A percentile compares a stretch with the other conserved stretches of the same genome.
Evolutionary conservation across 1,140 invertebrate genomes (phyloP).

Genomic region (Apis laboriosa): DNA sequence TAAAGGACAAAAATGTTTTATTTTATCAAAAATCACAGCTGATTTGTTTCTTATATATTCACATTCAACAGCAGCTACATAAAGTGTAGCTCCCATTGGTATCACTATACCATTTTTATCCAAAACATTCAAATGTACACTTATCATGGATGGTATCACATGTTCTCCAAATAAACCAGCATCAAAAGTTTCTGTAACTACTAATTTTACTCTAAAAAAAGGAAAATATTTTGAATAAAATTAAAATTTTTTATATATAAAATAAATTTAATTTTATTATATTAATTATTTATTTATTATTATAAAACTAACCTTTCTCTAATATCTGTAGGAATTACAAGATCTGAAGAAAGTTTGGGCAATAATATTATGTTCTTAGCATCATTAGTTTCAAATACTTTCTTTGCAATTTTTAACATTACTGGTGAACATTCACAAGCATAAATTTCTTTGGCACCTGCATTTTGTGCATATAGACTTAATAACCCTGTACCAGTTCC

Average conservation of each 20-base stretch:
- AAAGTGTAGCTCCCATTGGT: conserved; percentile 85
- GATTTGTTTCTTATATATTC: conserved; percentile 76
- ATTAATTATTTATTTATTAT: neutral
- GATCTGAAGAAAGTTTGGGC: conserved; percentile 81
- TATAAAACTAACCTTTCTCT: conserved; percentile 73
- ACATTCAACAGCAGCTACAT: conserved; percentile 80
- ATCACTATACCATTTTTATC: conserved; percentile 81
- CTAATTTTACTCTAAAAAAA: conserved; percentile 82
- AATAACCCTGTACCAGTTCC: conserved; percentile 88
- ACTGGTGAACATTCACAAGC: conserved; percentile 86
- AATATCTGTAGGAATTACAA: conserved; percentile 82
- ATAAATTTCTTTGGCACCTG: conserved; percentile 82
- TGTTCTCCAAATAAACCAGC: conserved; percentile 89
- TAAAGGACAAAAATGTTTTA: conserved; percentile 53
- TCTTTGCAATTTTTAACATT: conserved; percentile 83
- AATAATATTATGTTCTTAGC: conserved; percentile 76
- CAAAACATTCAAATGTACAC: conserved; percentile 86
- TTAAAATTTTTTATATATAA: neutral
- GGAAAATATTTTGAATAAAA: conserved; percentile 12
- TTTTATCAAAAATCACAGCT: conserved; percentile 61
- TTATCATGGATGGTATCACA: conserved; percentile 84
- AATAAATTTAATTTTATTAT: neutral
- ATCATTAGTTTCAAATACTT: conserved; percentile 82
- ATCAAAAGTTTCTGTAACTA: conserved; percentile 91
- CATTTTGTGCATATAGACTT: conserved; percentile 84